Evolutionary conservation across 1,140 invertebrate genomes (phyloP).

Genomic region (Drosophila cardini): DNA sequence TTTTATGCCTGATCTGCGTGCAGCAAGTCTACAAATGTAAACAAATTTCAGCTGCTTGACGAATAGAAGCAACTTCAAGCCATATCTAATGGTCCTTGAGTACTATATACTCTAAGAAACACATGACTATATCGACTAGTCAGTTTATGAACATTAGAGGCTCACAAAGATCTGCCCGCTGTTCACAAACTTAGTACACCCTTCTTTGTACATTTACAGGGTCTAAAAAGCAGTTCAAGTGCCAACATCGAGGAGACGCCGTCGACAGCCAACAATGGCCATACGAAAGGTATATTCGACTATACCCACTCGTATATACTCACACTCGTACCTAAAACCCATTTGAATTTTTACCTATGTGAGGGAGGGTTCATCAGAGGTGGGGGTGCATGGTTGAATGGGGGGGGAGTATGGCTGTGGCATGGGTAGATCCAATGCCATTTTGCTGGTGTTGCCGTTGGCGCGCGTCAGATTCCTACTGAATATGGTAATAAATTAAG

Average conservation of each 20-base stretch:
- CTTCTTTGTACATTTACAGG: background rate
- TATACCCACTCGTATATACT: slow-evolving; percentile 14
- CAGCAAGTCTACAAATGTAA: no score
- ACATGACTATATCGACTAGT: no score
- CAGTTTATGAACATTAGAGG: no score
- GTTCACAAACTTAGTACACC: no score
- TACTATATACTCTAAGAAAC: no score
- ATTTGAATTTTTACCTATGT: slow-evolving; percentile 64
- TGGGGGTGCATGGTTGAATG: background rate
- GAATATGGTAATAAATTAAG: slow-evolving; percentile 84
- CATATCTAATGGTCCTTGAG: no score
- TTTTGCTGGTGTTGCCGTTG: slow-evolving; percentile 59
- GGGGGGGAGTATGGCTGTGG: background rate
- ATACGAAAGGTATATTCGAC: slow-evolving; percentile 30
- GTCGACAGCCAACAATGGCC: slow-evolving; percentile 67
- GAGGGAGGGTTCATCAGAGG: background rate
- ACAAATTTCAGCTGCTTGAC: no score
- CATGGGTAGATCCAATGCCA: slow-evolving; percentile 60
- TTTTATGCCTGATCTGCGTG: no score
- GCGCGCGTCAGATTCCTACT: slow-evolving; percentile 76
- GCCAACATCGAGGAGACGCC: slow-evolving; percentile 61
- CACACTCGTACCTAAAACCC: slow-evolving; percentile 44
- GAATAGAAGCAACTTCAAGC: no score
- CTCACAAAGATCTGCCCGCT: no score
- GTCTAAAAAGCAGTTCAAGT: slow-evolving; percentile 43